A percentile compares a stretch with the other conserved stretches of the same genome.
These are phyloP conservation scores for Cacoxenus indagator DNA, from an alignment of 2,888 invertebrate species.

Conservation along the genomic window DNA sequence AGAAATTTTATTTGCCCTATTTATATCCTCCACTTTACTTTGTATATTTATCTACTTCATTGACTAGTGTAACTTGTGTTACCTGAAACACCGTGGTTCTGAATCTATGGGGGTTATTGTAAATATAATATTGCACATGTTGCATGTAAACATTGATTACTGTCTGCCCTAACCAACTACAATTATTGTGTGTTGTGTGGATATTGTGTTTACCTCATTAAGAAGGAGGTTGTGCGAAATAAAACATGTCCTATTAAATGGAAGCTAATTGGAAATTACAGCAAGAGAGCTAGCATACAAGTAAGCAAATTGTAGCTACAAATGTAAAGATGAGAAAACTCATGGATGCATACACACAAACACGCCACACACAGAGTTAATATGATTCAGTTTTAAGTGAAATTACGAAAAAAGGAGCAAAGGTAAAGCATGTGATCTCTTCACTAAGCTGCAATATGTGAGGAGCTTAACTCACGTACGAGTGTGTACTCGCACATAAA, in stretches of 20 bases:
- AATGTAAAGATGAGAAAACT: neutral
- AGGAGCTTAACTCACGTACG: constrained; percentile 20
- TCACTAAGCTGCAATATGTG: constrained; percentile 23
- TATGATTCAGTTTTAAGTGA: constrained; percentile 58
- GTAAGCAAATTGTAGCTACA: neutral
- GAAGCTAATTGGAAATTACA: constrained; percentile 61
- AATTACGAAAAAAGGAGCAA: constrained; percentile 42
- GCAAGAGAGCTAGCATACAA: constrained; percentile 25
- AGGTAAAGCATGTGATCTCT: constrained; percentile 2
- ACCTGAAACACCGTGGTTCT: no score
- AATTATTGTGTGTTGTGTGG: neutral
- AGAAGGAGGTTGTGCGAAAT: neutral
- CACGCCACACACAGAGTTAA: constrained; percentile 36
- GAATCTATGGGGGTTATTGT: neutral
- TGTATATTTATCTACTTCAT: neutral
- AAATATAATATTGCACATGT: neutral
- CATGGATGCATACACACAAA: constrained; percentile 14
- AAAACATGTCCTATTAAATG: constrained; percentile 41
- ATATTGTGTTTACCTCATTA: constrained; percentile 17
- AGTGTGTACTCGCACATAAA: constrained; percentile 10
- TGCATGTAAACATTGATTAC: neutral
- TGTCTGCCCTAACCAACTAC: neutral
- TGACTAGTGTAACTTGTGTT: neutral
- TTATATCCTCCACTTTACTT: no score
- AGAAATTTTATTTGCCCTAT: no score